A percentile compares a stretch with the other conserved stretches of the same genome.
These are phyloP conservation scores for Carassius carassius DNA, from an alignment of 2,113 vertebrate species.

Conservation along the genomic window DNA sequence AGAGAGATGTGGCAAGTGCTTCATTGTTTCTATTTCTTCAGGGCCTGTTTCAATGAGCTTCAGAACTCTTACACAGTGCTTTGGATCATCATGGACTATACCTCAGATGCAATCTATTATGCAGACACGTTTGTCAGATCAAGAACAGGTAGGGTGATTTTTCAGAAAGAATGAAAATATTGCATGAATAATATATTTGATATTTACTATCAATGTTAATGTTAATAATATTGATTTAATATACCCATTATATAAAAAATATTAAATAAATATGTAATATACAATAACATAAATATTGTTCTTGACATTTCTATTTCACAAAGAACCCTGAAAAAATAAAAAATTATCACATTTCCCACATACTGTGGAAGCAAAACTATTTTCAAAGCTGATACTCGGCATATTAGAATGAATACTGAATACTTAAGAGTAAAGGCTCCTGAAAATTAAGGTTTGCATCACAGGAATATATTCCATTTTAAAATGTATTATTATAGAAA, in stretches of 20 bases:
- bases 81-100: slow-evolving; percentile 91
- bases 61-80: slow-evolving; percentile 79
- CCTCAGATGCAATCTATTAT: slow-evolving; percentile 81
- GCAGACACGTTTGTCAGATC: slow-evolving; percentile 83
- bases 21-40: slow-evolving; percentile 54
- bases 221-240: no score
- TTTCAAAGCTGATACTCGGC: neutral
- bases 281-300: no score
- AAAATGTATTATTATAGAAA: no score
- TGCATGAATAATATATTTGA: no score
- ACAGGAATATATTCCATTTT: neutral
- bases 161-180: neutral
- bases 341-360: no score
- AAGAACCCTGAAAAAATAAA: no score
- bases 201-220: neutral
- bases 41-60: slow-evolving; percentile 94
- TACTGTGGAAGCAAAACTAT: no score
- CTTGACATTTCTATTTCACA: no score
- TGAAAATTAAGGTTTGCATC: neutral
- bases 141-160: slow-evolving; percentile 85
- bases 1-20: neutral
- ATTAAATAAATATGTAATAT: neutral
- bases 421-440: neutral
- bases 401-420: neutral
- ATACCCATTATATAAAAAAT: neutral